Conservation (phyloP, 2,797 vertebrate species). For the Sebastes hubbsi region DNA sequence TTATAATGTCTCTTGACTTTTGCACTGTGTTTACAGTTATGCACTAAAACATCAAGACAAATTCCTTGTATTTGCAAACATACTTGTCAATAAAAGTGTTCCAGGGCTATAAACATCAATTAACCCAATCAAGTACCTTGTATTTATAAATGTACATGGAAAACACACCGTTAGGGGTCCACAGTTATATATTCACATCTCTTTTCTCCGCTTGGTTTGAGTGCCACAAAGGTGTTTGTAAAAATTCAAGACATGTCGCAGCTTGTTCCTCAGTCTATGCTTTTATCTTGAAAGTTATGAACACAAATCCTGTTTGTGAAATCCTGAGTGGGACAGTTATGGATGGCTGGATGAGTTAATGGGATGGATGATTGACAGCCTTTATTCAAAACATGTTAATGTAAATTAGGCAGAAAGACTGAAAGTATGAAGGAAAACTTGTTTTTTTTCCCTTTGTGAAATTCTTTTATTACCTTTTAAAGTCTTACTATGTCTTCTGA, state of each 20-base stretch:
- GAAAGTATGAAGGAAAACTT: background rate
- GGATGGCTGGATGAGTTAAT: background rate
- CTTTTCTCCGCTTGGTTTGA: background rate
- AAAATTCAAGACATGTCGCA: background rate
- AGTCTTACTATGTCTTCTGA: background rate
- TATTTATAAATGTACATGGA: background rate
- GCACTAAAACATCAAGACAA: background rate
- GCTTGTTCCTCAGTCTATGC: background rate
- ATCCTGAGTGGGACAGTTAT: background rate
- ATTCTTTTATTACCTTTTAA: background rate
- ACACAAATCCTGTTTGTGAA: background rate
- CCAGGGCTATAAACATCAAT: background rate
- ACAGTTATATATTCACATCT: background rate
- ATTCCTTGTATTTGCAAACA: background rate
- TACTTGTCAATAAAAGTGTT: background rate
- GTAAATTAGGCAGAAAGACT: background rate
- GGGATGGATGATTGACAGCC: background rate
- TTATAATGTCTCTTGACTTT: background rate
- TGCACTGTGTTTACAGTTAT: background rate
- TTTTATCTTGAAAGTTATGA: conserved; percentile 32
- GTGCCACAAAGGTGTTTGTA: background rate
- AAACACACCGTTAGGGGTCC: background rate
- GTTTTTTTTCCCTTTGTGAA: background rate
- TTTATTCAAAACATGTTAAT: background rate
- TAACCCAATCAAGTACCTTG: background rate